Evolutionary conservation across 2,888 invertebrate genomes (phyloP).

Genomic region (Cacoxenus indagator): DNA sequence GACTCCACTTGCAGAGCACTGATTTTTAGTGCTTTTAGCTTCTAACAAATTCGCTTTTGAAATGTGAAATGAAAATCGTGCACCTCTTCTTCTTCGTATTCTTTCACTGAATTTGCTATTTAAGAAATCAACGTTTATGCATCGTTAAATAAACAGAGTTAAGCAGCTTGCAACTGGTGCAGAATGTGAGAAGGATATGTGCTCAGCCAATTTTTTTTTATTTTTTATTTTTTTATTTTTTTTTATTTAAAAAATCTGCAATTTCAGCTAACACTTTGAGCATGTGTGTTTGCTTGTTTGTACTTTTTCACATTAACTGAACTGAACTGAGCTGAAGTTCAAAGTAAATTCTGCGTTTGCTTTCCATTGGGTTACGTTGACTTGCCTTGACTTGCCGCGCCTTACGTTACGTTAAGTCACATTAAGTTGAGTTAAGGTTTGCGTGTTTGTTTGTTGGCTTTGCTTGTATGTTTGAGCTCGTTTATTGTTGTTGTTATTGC

Average conservation of each 20-base stretch:
- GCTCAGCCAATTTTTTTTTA: no score
- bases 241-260: no score
- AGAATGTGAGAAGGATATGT: neutral
- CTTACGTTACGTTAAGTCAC: conserved; percentile 38
- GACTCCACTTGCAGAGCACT: no score
- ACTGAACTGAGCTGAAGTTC: conserved; percentile 1
- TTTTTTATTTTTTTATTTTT: no score
- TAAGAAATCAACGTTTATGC: no score
- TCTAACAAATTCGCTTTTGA: no score
- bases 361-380: conserved; percentile 11
- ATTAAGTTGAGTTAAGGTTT: conserved; percentile 50
- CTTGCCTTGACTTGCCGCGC: conserved; percentile 34
- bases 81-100: no score
- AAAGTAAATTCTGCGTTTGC: conserved; percentile 18
- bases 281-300: conserved; percentile 8
- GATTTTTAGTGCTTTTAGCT: no score
- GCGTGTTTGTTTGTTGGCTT: conserved; percentile 58
- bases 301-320: conserved; percentile 4
- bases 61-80: no score
- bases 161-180: neutral
- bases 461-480: conserved; percentile 45
- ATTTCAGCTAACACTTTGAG: conserved; percentile 22
- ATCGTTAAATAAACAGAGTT: no score
- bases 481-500: conserved; percentile 35
- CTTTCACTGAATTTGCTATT: no score